phyloP scores from a whole-genome alignment of 2,113 vertebrate species.

The Pelodiscus sinensis region DNA sequence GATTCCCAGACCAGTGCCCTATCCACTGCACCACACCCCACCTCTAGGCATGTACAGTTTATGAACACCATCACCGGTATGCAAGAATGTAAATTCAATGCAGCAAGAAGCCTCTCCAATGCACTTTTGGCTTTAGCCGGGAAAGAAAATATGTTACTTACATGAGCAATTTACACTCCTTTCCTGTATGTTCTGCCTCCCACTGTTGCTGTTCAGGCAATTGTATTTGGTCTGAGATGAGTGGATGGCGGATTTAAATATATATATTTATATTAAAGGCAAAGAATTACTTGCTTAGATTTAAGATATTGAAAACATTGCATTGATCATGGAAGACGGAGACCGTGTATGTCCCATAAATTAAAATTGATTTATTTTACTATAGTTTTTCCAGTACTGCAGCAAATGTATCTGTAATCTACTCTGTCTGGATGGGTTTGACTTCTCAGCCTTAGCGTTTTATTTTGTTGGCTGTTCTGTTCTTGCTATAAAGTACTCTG shows the following conservation, averaged over 20 bases:
- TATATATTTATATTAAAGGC: background rate
- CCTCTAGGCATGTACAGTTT: background rate
- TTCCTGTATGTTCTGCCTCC: background rate
- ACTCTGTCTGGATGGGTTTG: conserved; percentile 12
- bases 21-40: background rate
- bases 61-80: background rate
- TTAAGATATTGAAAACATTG: background rate
- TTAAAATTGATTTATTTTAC: conserved; percentile 30
- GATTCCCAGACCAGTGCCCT: background rate
- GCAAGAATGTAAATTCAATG: background rate
- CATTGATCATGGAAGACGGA: background rate
- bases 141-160: background rate
- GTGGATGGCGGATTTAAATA: background rate
- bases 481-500: accelerated
- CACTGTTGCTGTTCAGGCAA: background rate
- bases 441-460: background rate
- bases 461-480: background rate
- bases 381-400: conserved; percentile 25
- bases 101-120: background rate
- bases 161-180: background rate
- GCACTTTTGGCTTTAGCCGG: background rate
- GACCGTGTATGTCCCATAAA: background rate
- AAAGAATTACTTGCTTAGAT: background rate
- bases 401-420: conserved; percentile 3
- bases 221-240: background rate